phyloP scores from a whole-genome alignment of 2,888 invertebrate species.

The Pristionchus fissidentatus region DNA sequence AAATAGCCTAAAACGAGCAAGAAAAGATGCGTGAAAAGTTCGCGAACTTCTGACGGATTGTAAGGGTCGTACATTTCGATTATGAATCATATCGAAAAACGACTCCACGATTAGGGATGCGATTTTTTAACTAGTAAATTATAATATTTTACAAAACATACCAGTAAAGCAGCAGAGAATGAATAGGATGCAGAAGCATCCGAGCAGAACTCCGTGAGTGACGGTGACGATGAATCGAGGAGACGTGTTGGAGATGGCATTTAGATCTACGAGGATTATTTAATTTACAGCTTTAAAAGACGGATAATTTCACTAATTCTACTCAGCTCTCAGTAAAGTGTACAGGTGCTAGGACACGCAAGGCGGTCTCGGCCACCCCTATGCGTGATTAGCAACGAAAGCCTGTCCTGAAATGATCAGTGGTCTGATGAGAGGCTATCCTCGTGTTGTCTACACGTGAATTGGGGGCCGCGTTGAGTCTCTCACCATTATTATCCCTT shows the following conservation, averaged over 20 bases:
- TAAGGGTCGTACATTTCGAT: background rate
- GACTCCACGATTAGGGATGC: background rate
- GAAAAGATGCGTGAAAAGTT: background rate
- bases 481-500: slow-evolving; percentile 52
- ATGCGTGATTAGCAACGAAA: no score
- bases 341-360: no score
- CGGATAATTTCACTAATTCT: no score
- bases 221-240: slow-evolving; percentile 72
- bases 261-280: no score
- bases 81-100: background rate
- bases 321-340: no score
- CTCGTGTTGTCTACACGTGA: background rate
- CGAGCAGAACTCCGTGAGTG: slow-evolving; percentile 71
- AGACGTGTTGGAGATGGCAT: slow-evolving; percentile 55
- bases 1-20: no score
- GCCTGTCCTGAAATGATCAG: no score
- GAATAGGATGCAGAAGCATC: slow-evolving; percentile 67
- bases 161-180: slow-evolving; percentile 65
- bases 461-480: no score
- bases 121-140: background rate
- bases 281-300: no score
- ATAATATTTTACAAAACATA: no score
- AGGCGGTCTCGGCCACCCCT: no score
- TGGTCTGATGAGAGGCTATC: background rate
- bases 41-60: background rate